Evolutionary conservation across 2,888 invertebrate genomes (phyloP).

Genomic region (Trisateles emortualis): DNA sequence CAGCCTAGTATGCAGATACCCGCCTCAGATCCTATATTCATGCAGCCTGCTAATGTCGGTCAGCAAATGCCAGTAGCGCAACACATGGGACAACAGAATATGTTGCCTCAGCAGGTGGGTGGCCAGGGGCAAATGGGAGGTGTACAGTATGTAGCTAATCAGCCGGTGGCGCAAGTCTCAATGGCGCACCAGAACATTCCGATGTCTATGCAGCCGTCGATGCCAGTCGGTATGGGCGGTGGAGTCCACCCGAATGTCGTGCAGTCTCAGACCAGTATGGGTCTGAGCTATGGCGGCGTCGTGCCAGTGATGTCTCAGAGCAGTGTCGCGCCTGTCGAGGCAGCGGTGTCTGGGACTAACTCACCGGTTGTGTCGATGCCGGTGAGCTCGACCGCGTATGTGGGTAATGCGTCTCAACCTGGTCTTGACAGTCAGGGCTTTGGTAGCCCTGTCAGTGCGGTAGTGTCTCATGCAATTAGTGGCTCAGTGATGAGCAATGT

Average conservation of each 20-base stretch:
- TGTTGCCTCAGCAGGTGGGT: conserved; percentile 79
- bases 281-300: conserved; percentile 75
- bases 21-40: conserved; percentile 83
- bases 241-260: conserved; percentile 80
- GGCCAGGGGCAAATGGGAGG: conserved; percentile 78
- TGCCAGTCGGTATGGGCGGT: conserved; percentile 81
- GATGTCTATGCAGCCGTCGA: conserved; percentile 83
- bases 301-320: conserved; percentile 85
- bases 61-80: conserved; percentile 78
- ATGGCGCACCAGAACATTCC: conserved; percentile 84
- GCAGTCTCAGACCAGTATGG: conserved; percentile 83
- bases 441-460: conserved; percentile 84
- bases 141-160: conserved; percentile 78
- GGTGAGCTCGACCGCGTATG: conserved; percentile 76
- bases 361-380: conserved; percentile 84
- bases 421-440: conserved; percentile 82
- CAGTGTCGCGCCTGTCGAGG: conserved; percentile 78
- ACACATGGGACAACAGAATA: conserved; percentile 81
- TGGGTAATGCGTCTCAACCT: conserved; percentile 67
- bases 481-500: conserved; percentile 80
- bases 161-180: conserved; percentile 73
- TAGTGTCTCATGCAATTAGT: conserved; percentile 81
- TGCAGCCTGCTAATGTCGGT: conserved; percentile 78
- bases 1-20: conserved; percentile 86
- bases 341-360: conserved; percentile 82